Base-by-base conservation (phyloP, 1,140 invertebrate genomes). In the Apis cerana region DNA sequence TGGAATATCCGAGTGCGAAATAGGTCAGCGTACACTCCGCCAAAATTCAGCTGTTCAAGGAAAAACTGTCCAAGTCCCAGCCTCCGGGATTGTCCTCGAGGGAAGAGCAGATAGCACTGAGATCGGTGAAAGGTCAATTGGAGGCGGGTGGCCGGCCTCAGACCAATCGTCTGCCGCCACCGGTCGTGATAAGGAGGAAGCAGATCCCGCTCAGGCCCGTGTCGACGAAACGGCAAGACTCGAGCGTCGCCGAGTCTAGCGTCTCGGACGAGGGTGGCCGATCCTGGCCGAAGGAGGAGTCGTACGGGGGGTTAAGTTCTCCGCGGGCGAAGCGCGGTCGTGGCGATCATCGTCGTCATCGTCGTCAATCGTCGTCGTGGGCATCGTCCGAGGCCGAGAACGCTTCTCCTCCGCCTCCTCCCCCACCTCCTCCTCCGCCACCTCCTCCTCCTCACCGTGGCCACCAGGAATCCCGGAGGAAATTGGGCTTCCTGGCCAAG, bases 121-220 rank as follows among this genome's bases (percentile, higher is more conserved):
- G 74, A 64, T 83, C 82, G 77, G 89, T 90, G 85, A 90, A 91
- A 87, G 71, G 77, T 84, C 82, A 72, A 54, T 84, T 75, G 64
- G 64, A 75, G n/a, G 78, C 91, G 84, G 83, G 80, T 62, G 80
- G 69, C 48, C 75, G 72, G 50, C 80, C 90, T 33, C 33, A 33
- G 85, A 88, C 85, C 70, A 84, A 83, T 83, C 91, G 86, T 83
- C 83, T 90, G 65, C 91, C 91, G 70, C 91, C 91, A 43, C 91
- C 91, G 67, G 91, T 92, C 86, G 88, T 91, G 80, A 92, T 92
- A 71, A 91, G 91, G 23, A 88, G 91, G 58, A 92, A 92, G 70
- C 91, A 92, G 56, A 91, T 92, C 5, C 67, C 74, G 54, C 81
- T 71, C 1, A 85, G 84, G 50, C 17, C 77, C 58, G 27, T 58